Evolutionary conservation across 2,113 vertebrate species (phyloP).

Genomic region (Muscicapa adusta): DNA sequence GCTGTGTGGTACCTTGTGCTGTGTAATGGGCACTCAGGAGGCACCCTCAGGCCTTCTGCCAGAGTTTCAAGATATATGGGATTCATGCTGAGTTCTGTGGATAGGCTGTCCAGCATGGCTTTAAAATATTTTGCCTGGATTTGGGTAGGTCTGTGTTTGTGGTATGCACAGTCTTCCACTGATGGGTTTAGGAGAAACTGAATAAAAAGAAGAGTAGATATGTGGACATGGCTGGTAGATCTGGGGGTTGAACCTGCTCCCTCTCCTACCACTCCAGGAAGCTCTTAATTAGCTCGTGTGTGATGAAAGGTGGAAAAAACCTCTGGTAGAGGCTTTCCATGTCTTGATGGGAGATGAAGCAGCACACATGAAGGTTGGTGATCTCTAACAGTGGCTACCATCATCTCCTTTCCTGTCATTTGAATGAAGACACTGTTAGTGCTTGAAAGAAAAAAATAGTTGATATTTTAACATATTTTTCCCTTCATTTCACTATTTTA

Average conservation of each 20-base stretch:
- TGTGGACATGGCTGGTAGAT: background rate
- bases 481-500: background rate
- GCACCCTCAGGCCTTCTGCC: background rate
- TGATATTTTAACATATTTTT: background rate
- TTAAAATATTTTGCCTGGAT: background rate
- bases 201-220: background rate
- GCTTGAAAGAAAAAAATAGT: background rate
- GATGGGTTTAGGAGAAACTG: background rate
- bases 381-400: background rate
- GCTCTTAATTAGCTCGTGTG: rapidly evolving
- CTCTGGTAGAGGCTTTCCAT: background rate
- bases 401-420: background rate
- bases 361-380: background rate
- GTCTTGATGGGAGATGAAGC: background rate
- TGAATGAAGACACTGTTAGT: background rate
- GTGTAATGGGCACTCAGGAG: background rate
- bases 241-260: background rate
- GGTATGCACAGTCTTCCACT: background rate
- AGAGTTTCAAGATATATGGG: background rate
- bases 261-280: background rate
- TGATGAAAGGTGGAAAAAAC: background rate
- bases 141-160: background rate
- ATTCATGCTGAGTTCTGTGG: background rate
- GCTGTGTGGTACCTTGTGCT: background rate
- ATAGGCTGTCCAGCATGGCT: background rate